These are phyloP conservation scores for Columba livia DNA, from an alignment of 2,113 vertebrate species.

Conservation along the genomic window DNA sequence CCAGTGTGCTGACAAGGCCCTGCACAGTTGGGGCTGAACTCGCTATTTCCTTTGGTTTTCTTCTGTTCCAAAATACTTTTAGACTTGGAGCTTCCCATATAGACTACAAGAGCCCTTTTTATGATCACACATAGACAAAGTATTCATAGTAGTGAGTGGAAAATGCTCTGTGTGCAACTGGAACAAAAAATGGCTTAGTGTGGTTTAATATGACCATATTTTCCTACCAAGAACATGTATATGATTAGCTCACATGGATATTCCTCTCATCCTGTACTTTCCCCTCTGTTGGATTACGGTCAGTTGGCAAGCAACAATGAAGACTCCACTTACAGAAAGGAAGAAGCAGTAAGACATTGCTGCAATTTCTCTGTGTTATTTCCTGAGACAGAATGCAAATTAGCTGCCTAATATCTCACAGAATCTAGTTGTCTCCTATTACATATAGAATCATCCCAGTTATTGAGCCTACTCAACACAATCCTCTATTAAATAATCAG, in stretches of 20 bases:
- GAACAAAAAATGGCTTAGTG: slow-evolving; percentile 7
- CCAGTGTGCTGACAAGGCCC: background rate
- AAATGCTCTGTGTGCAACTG: slow-evolving; percentile 30
- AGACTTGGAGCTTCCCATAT: background rate
- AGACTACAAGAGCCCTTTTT: slow-evolving; percentile 26
- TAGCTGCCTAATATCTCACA: background rate
- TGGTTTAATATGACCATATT: background rate
- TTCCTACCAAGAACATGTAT: slow-evolving; percentile 1
- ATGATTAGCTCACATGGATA: background rate
- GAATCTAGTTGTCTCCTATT: background rate
- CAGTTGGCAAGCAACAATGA: background rate
- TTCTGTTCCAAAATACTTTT: background rate
- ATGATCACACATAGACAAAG: background rate
- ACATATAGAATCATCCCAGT: background rate
- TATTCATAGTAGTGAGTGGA: slow-evolving; percentile 9
- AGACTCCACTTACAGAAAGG: background rate
- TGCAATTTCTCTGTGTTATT: background rate
- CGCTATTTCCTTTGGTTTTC: background rate
- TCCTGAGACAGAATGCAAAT: background rate
- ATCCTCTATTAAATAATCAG: background rate
- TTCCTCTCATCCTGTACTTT: background rate
- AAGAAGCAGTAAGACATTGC: background rate
- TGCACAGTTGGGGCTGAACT: background rate
- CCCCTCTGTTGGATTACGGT: background rate
- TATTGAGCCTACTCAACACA: background rate